Percentiles rank a stretch among this genome's conserved stretches.
Conservation (phyloP, 2,113 vertebrate species). For the Antechinus flavipes region DNA sequence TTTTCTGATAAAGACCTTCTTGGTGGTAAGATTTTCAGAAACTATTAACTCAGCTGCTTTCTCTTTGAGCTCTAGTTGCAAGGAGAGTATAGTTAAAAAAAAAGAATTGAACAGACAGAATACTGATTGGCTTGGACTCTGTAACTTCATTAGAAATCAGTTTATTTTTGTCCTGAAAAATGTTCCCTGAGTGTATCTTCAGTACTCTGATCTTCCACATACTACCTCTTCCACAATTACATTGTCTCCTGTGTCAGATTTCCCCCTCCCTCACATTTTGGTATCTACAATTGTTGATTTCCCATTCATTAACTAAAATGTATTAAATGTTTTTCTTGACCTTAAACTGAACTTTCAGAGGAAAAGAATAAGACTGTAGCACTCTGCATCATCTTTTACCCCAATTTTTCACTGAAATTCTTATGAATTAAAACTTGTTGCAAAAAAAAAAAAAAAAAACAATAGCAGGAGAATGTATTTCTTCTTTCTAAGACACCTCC, state of each 20-base stretch:
- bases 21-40: slow-evolving; percentile 12
- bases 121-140: background rate
- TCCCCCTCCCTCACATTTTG: background rate
- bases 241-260: background rate
- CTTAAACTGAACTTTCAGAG: background rate
- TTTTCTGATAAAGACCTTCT: background rate
- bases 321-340: slow-evolving; percentile 19
- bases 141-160: background rate
- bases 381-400: background rate
- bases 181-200: background rate
- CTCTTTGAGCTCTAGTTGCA: background rate
- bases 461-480: background rate
- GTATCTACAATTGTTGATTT: slow-evolving; percentile 27
- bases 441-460: background rate
- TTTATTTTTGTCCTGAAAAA: slow-evolving; percentile 29
- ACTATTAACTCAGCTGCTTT: slow-evolving; percentile 33
- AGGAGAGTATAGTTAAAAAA: background rate
- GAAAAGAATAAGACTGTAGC: background rate
- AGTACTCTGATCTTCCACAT: background rate
- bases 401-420: slow-evolving; percentile 36
- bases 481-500: background rate
- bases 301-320: background rate
- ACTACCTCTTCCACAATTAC: slow-evolving; percentile 12
- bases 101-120: background rate
- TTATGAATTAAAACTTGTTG: background rate